Evolutionary conservation across 2,113 vertebrate species (phyloP), one percentile per base, ranked within the genome.

Genomic region (Petrocephalus microphthalmus): DNA sequence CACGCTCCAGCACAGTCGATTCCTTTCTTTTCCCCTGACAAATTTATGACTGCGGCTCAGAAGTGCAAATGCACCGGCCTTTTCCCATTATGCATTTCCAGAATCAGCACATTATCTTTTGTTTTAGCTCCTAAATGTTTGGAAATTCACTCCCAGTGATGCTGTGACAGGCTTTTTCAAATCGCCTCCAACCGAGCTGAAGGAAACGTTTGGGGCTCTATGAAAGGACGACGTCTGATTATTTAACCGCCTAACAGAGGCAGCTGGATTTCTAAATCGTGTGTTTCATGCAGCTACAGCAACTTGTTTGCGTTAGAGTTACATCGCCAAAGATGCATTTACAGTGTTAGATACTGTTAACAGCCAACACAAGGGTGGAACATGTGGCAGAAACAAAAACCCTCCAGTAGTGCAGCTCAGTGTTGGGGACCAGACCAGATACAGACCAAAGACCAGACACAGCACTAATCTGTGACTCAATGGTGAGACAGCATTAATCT

Each of bases 1-100:
- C 8, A 57, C n/a, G 37, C 53, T 88, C 37, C 51, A 33, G 67
- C 71, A 88, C 51, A 88, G 88, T 49, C 74, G 25, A 54, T 85
- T 54, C 29, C 15, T 51, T 6, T 51, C 22, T 53, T 86, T 81
- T 42, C 85, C 85, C 64, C 49, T 90, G 85, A 45, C 64, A 86
- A 57, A 83, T 90, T 88, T 90, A 90, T 87, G 86, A 74, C 90
- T 84, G 89, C 25, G 84, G 88, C 90, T 95, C 83, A 91, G 93
- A 95, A 93, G 93, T 94, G 94, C 92, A 93, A 94, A 95, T 95
- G 88, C 89, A 64, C 83, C 60, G 51, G 78, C 53, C 57, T 85
- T 53, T 83, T 82, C 74, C 64, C 67, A 81, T 87, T 87, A 29
- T 60, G 33, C 42, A 84, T n/a, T 87, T 87, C 37, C 86, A 84